Percentiles rank a stretch among this genome's conserved stretches.
Evolutionary conservation across 2,113 vertebrate species (phyloP).

Genomic region (Macaca mulatta): DNA sequence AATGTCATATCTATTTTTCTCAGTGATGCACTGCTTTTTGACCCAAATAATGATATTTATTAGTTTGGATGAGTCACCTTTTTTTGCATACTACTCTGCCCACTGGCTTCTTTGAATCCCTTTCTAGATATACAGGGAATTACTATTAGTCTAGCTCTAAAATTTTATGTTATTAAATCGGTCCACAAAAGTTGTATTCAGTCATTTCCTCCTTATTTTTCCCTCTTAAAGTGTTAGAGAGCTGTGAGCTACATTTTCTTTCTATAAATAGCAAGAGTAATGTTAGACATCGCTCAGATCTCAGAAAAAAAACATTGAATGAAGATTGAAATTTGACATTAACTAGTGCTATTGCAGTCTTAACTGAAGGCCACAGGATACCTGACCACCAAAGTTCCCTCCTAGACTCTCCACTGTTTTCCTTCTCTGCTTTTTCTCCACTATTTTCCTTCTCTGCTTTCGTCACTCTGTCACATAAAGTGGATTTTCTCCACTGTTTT

Average conservation of each 20-base stretch:
- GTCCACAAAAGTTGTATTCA: neutral
- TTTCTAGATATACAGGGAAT: neutral
- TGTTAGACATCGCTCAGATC: neutral
- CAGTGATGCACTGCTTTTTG: neutral
- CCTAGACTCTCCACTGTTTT: too few relatives aligned
- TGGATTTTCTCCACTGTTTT: neutral
- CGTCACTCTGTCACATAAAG: too few relatives aligned
- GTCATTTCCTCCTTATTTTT: slow-evolving; percentile 19
- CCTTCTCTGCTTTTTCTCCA: too few relatives aligned
- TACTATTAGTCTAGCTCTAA: neutral
- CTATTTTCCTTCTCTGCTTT: neutral
- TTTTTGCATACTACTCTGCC: slow-evolving; percentile 37
- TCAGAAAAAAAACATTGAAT: neutral
- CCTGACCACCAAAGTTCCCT: neutral
- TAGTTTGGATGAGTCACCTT: slow-evolving; percentile 18
- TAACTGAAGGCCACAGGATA: neutral
- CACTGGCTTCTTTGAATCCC: neutral
- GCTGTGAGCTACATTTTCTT: slow-evolving; percentile 14
- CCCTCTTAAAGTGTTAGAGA: neutral
- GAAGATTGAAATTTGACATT: slow-evolving; percentile 26
- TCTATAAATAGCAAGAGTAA: slow-evolving; percentile 15
- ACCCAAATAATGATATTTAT: slow-evolving; percentile 46
- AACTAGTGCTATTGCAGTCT: neutral
- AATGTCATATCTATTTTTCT: neutral
- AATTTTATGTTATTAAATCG: slow-evolving; percentile 7